Percentiles rank a stretch among this genome's conserved stretches.
Conservation (phyloP, 2,888 invertebrate species). For the Amiota minor region DNA sequence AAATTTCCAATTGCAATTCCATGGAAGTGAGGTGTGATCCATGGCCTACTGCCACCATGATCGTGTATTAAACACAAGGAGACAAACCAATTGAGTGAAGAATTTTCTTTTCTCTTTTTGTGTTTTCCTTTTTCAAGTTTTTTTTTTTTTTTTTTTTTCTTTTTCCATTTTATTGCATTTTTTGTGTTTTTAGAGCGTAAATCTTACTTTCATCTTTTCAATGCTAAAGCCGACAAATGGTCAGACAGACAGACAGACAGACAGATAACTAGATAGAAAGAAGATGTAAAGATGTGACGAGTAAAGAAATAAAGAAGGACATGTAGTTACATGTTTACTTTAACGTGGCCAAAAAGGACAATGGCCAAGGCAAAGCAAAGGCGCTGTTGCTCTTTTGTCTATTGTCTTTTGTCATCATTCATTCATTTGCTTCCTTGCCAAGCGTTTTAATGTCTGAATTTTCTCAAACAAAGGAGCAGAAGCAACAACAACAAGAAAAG, state of each 20-base stretch:
- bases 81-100: conserved; percentile 3
- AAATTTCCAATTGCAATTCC: conserved; percentile 13
- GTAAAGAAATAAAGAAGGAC: background rate
- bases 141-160: conserved; percentile 28
- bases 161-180: background rate
- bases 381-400: background rate
- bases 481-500: background rate
- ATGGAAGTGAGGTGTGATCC: conserved; percentile 16
- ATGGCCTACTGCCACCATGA: conserved; percentile 23
- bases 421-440: background rate
- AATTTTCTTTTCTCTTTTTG: conserved; percentile 24
- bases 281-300: background rate
- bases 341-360: conserved; percentile 25
- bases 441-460: conserved; percentile 10
- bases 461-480: background rate
- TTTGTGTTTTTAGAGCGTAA: too few relatives aligned
- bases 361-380: conserved; percentile 8
- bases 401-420: background rate
- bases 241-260: too few relatives aligned
- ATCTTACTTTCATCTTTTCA: conserved; percentile 24
- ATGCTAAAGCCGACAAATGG: conserved; percentile 5
- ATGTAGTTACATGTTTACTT: conserved; percentile 4
- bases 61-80: conserved; percentile 5
- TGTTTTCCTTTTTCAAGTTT: conserved; percentile 30
- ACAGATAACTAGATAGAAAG: too few relatives aligned